A percentile compares a stretch with the other conserved stretches of the same genome.
Conservation (phyloP, 1,140 invertebrate species). For the Scaptomyza hsui region DNA sequence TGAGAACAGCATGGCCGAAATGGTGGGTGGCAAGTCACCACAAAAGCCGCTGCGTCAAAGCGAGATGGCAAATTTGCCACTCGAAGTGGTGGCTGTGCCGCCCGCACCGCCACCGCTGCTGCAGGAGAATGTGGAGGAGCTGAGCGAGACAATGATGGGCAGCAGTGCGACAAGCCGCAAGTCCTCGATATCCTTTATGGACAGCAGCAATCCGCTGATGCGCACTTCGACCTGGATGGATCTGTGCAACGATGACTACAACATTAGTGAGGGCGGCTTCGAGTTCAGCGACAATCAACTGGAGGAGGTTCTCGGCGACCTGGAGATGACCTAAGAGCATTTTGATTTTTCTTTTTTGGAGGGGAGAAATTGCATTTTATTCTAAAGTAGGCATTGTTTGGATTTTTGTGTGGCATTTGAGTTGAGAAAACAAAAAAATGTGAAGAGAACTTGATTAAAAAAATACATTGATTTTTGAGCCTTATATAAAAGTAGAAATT, state of each 20-base stretch:
- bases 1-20: conserved; percentile 55
- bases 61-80: not conserved
- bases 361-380: conserved; percentile 29
- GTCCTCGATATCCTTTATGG: conserved; percentile 69
- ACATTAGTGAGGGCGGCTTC: conserved; percentile 58
- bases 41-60: conserved; percentile 28
- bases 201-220: conserved; percentile 76
- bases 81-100: conserved; percentile 28
- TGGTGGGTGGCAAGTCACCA: conserved; percentile 25
- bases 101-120: conserved; percentile 22
- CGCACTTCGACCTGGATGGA: conserved; percentile 70
- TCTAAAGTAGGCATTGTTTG: conserved; percentile 40
- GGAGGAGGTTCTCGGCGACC: conserved; percentile 65
- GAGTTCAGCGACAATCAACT: conserved; percentile 64
- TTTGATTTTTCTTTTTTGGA: not conserved
- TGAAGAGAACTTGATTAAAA: conserved; percentile 29
- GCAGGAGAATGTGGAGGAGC: conserved; percentile 4
- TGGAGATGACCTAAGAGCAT: conserved; percentile 45
- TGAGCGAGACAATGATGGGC: conserved; percentile 14
- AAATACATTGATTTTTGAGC: conserved; percentile 68
- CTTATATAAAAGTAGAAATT: conserved; percentile 39
- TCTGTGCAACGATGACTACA: conserved; percentile 78
- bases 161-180: conserved; percentile 56
- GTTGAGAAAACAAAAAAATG: conserved; percentile 21
- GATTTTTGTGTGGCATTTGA: conserved; percentile 24